Percentiles rank a stretch among this genome's conserved stretches.
phyloP scores from a whole-genome alignment of 2,113 vertebrate genomes.

The Atrichornis clamosus region DNA sequence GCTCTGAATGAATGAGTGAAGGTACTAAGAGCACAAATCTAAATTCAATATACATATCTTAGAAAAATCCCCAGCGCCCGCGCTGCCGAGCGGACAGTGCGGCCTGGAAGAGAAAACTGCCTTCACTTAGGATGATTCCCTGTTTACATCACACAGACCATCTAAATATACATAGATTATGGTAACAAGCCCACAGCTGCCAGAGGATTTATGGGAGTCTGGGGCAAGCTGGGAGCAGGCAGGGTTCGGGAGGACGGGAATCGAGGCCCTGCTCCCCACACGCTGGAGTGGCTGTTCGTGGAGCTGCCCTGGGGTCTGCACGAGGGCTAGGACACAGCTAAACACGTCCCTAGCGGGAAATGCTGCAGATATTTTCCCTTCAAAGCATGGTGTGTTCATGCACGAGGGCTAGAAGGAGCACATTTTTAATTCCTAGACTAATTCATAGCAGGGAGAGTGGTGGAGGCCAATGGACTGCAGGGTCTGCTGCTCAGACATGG shows the following conservation, averaged over 20 bases:
- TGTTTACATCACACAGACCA: not conserved
- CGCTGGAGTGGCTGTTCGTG: accelerated
- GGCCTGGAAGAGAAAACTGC: not conserved
- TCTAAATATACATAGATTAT: accelerated
- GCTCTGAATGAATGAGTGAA: slow-evolving; percentile 71
- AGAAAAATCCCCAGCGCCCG: slow-evolving; percentile 19
- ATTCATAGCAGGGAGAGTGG: no score
- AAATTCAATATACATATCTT: slow-evolving; percentile 67
- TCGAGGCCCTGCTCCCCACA: accelerated
- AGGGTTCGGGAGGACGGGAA: not conserved
- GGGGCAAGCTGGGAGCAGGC: not conserved
- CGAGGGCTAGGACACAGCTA: not conserved
- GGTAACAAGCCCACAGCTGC: not conserved
- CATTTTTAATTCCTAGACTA: not conserved
- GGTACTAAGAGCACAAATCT: slow-evolving; percentile 70
- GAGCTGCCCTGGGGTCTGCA: not conserved
- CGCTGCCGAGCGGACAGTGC: not conserved
- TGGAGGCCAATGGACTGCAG: no score
- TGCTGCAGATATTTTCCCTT: not conserved
- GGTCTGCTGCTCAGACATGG: not conserved
- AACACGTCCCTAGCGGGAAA: not conserved
- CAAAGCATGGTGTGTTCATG: accelerated
- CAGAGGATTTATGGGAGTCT: not conserved
- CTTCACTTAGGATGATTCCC: not conserved
- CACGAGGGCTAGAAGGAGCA: accelerated